Percentiles rank a stretch among this genome's conserved stretches.
Conservation (phyloP, 2,113 vertebrate species). For the Phoenicopterus ruber region DNA sequence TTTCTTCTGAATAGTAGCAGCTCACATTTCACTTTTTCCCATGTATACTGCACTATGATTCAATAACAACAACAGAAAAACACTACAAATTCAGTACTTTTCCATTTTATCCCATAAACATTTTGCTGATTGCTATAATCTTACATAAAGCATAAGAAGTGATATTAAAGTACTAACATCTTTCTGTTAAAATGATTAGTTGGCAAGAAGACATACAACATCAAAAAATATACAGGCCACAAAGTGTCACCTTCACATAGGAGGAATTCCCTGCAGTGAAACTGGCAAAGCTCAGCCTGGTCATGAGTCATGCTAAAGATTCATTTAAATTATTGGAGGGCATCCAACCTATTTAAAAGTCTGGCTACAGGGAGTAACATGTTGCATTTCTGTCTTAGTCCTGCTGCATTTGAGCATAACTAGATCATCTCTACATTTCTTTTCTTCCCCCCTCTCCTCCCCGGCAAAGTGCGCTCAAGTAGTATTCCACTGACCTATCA, state of each 20-base stretch:
- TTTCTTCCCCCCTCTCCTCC: neutral
- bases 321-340: constrained; percentile 66
- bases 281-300: constrained; percentile 20
- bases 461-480: neutral
- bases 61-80: neutral
- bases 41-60: neutral
- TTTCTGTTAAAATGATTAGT: neutral
- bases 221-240: constrained; percentile 14
- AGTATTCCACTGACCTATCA: neutral
- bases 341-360: constrained; percentile 60
- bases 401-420: neutral
- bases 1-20: neutral
- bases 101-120: neutral
- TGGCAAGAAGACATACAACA: neutral
- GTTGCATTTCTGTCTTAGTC: neutral
- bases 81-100: neutral
- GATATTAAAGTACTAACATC: neutral
- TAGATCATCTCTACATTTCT: neutral
- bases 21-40: neutral
- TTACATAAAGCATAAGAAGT: neutral
- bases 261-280: constrained; percentile 51
- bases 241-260: constrained; percentile 54
- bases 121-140: neutral
- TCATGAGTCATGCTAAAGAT: constrained; percentile 53
- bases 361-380: constrained; percentile 28